Base-by-base conservation (phyloP, 1,140 invertebrate genomes). In the Pygmarrhopalites habei region DNA sequence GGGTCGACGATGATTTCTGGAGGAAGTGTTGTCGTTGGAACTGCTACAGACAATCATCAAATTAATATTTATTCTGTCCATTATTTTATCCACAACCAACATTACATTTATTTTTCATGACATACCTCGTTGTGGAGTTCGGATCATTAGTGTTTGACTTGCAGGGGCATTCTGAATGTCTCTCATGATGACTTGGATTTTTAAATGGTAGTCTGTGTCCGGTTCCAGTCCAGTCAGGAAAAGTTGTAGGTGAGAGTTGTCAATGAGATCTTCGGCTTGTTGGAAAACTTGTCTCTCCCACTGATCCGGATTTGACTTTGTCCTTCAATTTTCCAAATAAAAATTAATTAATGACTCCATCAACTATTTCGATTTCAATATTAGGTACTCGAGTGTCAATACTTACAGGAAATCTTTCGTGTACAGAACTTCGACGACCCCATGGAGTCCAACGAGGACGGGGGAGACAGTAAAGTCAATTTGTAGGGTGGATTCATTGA, bases 241-340 rank as follows among this genome's bases (percentile, higher is more conserved):
- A 74, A 92, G 90, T 72, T 93, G 89, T 59, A 92, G 77, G 58
- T 90, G 86, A 12, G 85, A 83, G 4, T 87, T 90, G 2, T 87
- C 87, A 55, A 94, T 88, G 0, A 92, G 72, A 73, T 88, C 88
- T 65, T 86, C 84, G 19, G 84, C 85, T 66, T 71, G 69, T 51
- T 71, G 87, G 72, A 92, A 90, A 15, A 89, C 84, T 80, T 92
- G 87, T 0, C 85, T 82, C 53, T 87, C 82, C 90, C 90, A 93
- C 1, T 73, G 67, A 23, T 62, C 65, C 10, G 58, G 69, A 61
- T 71, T 65, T 17, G 69, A 60, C 43, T 68, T 70, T 3, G 26
- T 55, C 7, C 51, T 55, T 7, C 10, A n/a, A 49, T 14, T 47
- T 28, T 26, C 19, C 2, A 25, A n/a, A 32, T 41, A 35, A 29